phyloP scores from a whole-genome alignment of 2,797 vertebrate species.

The Spinus olivaceus region DNA sequence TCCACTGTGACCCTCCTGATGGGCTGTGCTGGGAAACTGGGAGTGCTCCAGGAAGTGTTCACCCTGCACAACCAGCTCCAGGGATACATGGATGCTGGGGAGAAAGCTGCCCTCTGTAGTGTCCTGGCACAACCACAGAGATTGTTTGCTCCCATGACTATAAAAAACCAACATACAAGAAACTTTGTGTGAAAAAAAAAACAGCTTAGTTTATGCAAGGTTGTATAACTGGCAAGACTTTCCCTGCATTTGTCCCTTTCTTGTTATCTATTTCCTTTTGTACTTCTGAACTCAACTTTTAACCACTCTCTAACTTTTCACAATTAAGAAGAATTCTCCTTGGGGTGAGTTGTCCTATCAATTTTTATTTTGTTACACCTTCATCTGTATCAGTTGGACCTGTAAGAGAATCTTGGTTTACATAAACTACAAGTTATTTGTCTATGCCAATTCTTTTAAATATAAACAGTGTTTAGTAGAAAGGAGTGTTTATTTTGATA shows the following conservation, averaged over 20 bases:
- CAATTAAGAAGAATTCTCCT: not conserved
- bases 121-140: not conserved
- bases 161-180: not conserved
- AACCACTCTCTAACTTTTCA: not conserved
- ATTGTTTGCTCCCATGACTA: not conserved
- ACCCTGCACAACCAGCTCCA: not conserved
- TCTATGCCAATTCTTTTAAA: not conserved
- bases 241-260: not conserved
- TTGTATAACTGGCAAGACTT: not conserved
- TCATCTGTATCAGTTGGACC: not conserved
- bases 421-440: not conserved
- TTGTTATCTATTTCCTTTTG: not conserved
- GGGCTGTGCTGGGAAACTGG: not conserved
- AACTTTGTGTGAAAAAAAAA: not conserved
- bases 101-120: not conserved
- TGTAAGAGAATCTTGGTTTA: not conserved
- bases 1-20: not conserved
- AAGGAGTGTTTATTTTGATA: not conserved
- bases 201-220: not conserved
- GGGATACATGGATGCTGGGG: not conserved
- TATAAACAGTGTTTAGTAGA: not conserved
- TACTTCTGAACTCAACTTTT: not conserved
- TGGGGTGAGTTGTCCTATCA: not conserved
- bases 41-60: not conserved
- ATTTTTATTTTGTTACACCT: not conserved